These are phyloP conservation scores for Cheilosia vulpina DNA, from an alignment of 2,888 invertebrate genomes.

Conservation along the genomic window DNA sequence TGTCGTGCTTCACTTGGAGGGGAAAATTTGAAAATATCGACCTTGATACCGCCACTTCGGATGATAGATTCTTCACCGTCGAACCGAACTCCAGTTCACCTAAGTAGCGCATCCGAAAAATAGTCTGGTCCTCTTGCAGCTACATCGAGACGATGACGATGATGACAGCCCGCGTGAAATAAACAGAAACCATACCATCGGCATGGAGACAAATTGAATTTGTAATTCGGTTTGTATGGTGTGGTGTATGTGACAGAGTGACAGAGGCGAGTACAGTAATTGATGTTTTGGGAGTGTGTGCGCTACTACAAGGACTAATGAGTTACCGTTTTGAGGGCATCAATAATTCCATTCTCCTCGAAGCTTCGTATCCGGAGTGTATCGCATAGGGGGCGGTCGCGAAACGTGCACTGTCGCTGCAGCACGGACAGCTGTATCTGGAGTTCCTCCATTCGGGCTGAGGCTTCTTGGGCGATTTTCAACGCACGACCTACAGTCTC, in stretches of 20 bases:
- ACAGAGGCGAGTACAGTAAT: slow-evolving; percentile 11
- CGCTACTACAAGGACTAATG: slow-evolving; percentile 34
- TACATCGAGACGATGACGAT: slow-evolving; percentile 67
- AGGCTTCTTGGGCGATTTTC: slow-evolving; percentile 83
- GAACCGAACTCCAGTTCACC: slow-evolving; percentile 83
- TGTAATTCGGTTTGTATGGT: slow-evolving; percentile 17
- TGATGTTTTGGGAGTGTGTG: slow-evolving; percentile 2
- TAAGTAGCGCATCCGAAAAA: slow-evolving; percentile 83
- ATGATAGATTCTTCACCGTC: slow-evolving; percentile 83
- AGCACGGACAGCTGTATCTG: slow-evolving; percentile 83
- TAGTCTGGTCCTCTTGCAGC: slow-evolving; percentile 83
- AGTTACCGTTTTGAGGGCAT: slow-evolving; percentile 83
- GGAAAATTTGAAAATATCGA: slow-evolving; percentile 83
- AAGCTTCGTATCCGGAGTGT: slow-evolving; percentile 89
- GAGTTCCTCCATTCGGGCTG: slow-evolving; percentile 83
- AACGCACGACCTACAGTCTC: slow-evolving; percentile 82
- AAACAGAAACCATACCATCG: slow-evolving; percentile 17
- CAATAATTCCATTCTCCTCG: slow-evolving; percentile 84
- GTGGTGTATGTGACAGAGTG: slow-evolving; percentile 9
- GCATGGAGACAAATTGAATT: slow-evolving; percentile 46
- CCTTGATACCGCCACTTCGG: slow-evolving; percentile 83
- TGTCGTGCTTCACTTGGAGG: slow-evolving; percentile 83
- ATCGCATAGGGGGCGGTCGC: slow-evolving; percentile 90
- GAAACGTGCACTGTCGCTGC: slow-evolving; percentile 87
- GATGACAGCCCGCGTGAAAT: slow-evolving; percentile 17